Percentiles rank a stretch among this genome's conserved stretches.
These are phyloP conservation scores for Copidosoma aretas DNA, from an alignment of 2,888 invertebrate species.

Conservation along the genomic window DNA sequence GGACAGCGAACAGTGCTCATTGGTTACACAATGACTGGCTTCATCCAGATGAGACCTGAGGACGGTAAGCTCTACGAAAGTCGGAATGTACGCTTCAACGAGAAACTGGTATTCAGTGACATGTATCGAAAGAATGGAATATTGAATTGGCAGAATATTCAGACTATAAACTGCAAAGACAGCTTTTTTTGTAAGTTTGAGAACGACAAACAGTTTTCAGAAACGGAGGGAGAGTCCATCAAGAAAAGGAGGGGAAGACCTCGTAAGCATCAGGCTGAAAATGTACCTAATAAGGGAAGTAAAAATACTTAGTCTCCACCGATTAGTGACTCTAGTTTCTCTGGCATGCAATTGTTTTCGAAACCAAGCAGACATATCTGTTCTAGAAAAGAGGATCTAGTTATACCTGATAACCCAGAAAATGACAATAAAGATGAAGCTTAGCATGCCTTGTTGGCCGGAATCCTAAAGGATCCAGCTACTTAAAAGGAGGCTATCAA, in stretches of 20 bases:
- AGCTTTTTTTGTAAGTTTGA: conserved; percentile 7
- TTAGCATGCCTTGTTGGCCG: too few relatives aligned
- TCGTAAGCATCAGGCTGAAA: too few relatives aligned
- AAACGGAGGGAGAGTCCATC: conserved; percentile 5
- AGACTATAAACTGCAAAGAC: not conserved
- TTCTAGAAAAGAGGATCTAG: not conserved
- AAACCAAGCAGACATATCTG: not conserved
- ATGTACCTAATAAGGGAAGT: not conserved
- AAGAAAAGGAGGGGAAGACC: conserved; percentile 9
- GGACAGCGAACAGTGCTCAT: conserved; percentile 11
- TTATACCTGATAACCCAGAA: too few relatives aligned
- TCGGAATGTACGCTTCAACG: conserved; percentile 33
- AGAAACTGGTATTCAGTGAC: conserved; percentile 44
- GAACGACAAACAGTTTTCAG: not conserved
- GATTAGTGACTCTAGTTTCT: conserved; percentile 6
- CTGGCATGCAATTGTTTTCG: not conserved
- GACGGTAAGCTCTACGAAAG: conserved; percentile 37
- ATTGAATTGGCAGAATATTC: conserved; percentile 1
- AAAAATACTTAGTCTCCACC: too few relatives aligned
- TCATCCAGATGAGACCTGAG: conserved; percentile 40
- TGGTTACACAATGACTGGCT: conserved; percentile 35
- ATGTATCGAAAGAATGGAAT: conserved; percentile 18
- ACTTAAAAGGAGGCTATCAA: too few relatives aligned
- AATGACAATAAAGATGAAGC: too few relatives aligned
- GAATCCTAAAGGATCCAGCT: not conserved